These are phyloP conservation scores for Mungos mungo DNA, from an alignment of 2,113 vertebrate species.

Conservation along the genomic window DNA sequence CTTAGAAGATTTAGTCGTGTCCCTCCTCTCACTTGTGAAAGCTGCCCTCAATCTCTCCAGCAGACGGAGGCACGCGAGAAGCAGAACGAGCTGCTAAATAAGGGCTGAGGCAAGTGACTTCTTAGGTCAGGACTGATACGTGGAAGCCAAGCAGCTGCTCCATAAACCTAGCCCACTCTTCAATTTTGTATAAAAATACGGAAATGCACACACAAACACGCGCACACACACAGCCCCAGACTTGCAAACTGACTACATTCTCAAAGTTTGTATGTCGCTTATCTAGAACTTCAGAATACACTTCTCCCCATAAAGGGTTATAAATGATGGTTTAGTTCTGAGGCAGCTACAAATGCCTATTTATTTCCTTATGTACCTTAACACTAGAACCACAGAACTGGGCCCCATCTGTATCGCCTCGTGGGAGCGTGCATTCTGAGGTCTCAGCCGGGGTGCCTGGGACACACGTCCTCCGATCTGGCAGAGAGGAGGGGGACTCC, in stretches of 20 bases:
- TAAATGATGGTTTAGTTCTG: constrained; percentile 62
- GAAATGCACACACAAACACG: constrained; percentile 18
- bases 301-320: constrained; percentile 33
- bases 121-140: constrained; percentile 23
- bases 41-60: constrained; percentile 58
- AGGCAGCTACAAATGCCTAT: constrained; percentile 75
- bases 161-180: constrained; percentile 40
- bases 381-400: constrained; percentile 71
- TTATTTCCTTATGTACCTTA: constrained; percentile 64
- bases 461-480: neutral
- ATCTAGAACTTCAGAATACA: constrained; percentile 60
- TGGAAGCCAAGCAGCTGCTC: constrained; percentile 69
- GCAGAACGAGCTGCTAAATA: constrained; percentile 42
- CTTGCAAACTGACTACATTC: constrained; percentile 1
- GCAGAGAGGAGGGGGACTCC: neutral
- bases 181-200: constrained; percentile 61
- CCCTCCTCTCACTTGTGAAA: constrained; percentile 53
- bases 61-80: constrained; percentile 52
- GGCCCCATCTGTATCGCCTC: neutral
- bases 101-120: constrained; percentile 59
- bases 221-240: constrained; percentile 54
- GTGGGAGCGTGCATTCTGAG: constrained; percentile 64
- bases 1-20: constrained; percentile 59
- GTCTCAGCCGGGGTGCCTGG: neutral
- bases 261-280: constrained; percentile 23